These are phyloP conservation scores for Hippotragus niger DNA, from an alignment of 2,113 vertebrate species.

Conservation along the genomic window DNA sequence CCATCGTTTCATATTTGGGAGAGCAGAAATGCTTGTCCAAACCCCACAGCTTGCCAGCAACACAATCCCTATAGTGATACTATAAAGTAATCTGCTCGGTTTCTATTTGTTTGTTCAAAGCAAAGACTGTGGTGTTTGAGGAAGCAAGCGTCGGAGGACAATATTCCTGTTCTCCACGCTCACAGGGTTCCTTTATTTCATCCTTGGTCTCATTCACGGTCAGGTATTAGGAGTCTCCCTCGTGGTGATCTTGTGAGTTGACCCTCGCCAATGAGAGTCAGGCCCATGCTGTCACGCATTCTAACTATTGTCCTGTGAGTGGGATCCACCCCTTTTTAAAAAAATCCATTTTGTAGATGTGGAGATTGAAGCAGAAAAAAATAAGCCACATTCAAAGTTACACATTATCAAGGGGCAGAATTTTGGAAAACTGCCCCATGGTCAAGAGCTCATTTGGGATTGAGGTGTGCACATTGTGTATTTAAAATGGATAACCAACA, in stretches of 20 bases:
- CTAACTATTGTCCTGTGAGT: neutral
- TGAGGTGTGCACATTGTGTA: neutral
- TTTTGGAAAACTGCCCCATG: neutral
- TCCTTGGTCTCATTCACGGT: neutral
- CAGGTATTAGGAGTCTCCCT: neutral
- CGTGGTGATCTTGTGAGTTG: neutral
- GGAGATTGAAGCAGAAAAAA: neutral
- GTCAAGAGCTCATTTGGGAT: neutral
- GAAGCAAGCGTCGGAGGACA: fast-evolving
- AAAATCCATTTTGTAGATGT: neutral
- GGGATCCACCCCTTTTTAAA: neutral
- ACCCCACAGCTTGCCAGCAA: neutral
- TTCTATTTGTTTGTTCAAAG: neutral
- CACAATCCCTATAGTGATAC: neutral
- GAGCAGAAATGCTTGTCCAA: neutral
- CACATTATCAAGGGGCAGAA: neutral
- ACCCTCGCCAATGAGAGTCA: neutral
- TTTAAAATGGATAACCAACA: neutral
- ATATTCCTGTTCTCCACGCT: neutral
- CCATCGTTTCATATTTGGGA: neutral
- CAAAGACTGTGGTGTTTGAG: neutral
- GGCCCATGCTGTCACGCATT: neutral
- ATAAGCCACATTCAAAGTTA: neutral
- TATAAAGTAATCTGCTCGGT: neutral
- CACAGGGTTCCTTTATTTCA: neutral